Conservation (phyloP, 2,797 vertebrate species). For the Borostomias antarcticus region DNA sequence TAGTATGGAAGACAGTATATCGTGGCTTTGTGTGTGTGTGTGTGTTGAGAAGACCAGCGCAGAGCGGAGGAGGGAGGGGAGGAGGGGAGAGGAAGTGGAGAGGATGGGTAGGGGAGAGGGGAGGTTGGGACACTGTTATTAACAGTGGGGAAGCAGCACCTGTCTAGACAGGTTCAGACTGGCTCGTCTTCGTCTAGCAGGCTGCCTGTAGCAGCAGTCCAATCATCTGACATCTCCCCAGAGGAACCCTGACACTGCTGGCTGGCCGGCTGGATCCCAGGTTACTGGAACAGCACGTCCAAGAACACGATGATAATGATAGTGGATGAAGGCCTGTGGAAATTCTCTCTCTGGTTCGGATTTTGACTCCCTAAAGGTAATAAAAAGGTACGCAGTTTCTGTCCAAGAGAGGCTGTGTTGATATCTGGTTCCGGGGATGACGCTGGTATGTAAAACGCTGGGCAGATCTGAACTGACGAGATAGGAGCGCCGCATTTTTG, state of each 20-base stretch:
- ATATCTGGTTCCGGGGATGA: no score
- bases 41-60: background rate
- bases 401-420: no score
- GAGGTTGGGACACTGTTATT: background rate
- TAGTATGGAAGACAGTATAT: no score
- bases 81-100: background rate
- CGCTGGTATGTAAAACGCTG: no score
- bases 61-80: background rate
- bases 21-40: no score
- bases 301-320: no score
- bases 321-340: no score
- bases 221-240: slow-evolving; percentile 4
- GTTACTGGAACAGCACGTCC: background rate
- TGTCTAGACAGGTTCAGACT: slow-evolving; percentile 27
- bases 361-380: no score
- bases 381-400: no score
- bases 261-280: background rate
- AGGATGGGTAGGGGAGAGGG: slow-evolving; percentile 8
- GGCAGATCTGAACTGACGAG: no score
- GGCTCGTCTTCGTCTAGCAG: slow-evolving; percentile 4
- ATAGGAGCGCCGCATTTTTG: no score
- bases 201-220: slow-evolving; percentile 35
- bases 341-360: no score
- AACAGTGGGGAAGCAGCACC: slow-evolving; percentile 11
- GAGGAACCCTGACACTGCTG: background rate